Conservation (phyloP, 2,888 invertebrate genomes). For the Harpalus rufipes region DNA sequence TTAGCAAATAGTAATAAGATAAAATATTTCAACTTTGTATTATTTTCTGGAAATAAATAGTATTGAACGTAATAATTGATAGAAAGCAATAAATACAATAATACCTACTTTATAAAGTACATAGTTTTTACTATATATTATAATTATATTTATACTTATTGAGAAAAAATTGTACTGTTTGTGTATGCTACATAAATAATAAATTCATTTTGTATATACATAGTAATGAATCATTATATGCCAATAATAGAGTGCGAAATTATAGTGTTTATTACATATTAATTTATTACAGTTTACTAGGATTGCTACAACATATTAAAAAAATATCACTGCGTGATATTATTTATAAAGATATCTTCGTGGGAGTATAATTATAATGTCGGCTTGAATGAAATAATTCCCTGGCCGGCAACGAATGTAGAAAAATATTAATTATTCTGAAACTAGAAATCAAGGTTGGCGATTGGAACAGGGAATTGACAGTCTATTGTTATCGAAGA, state of each 20-base stretch:
- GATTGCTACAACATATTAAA: constrained; percentile 8
- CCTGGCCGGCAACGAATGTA: background rate
- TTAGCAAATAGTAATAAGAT: too few species aligned
- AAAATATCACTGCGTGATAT: constrained; percentile 1
- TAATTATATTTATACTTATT: too few species aligned
- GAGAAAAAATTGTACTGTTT: background rate
- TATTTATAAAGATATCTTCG: constrained; percentile 52
- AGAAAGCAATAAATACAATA: too few species aligned
- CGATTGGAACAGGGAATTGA: constrained; percentile 52
- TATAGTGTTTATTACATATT: constrained; percentile 37
- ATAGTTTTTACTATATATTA: too few species aligned
- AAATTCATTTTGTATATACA: background rate
- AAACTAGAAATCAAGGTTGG: constrained; percentile 48
- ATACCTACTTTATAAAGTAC: too few species aligned
- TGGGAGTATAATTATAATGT: constrained; percentile 52
- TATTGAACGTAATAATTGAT: too few species aligned
- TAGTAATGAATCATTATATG: constrained; percentile 6
- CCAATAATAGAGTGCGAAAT: constrained; percentile 14
- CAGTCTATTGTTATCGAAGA: constrained; percentile 55
- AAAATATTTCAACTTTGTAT: too few species aligned
- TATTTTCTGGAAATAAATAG: too few species aligned
- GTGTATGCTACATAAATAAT: background rate
- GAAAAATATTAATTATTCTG: constrained; percentile 53
- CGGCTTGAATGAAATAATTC: constrained; percentile 48
- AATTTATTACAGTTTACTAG: constrained; percentile 34